Conservation (phyloP, 2,888 invertebrate species). For the Cryptosula pallasiana region DNA sequence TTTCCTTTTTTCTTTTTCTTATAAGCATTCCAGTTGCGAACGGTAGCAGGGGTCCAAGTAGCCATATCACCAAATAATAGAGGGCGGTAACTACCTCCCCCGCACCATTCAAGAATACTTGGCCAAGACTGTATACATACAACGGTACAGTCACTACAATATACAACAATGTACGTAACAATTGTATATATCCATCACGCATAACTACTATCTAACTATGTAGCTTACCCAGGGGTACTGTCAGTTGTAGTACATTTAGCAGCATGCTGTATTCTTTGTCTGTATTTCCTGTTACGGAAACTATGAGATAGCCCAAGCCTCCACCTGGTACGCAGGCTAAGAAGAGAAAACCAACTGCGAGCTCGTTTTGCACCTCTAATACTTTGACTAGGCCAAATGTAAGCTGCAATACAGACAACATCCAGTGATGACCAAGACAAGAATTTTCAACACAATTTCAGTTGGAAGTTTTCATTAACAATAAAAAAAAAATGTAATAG, state of each 20-base stretch:
- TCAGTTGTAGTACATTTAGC: conserved; percentile 33
- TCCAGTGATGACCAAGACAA: not conserved
- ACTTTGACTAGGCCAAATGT: conserved; percentile 25
- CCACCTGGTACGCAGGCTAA: conserved; percentile 50
- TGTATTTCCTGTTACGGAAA: conserved; percentile 39
- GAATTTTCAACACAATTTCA: no score
- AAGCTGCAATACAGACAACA: not conserved
- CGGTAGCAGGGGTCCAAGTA: conserved; percentile 41
- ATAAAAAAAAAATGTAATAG: no score
- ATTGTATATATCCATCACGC: not conserved
- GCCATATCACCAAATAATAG: conserved; percentile 33
- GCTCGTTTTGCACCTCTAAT: conserved; percentile 39
- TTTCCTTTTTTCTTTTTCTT: conserved; percentile 37
- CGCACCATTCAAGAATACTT: not conserved
- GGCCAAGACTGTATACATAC: not conserved
- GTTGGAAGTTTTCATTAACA: no score
- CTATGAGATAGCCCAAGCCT: conserved; percentile 48
- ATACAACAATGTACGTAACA: not conserved
- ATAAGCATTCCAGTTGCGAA: conserved; percentile 43
- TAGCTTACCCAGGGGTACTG: conserved; percentile 10
- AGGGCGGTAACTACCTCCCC: not conserved
- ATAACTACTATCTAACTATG: not conserved
- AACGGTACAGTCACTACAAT: not conserved
- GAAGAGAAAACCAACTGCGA: conserved; percentile 46
- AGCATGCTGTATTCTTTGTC: conserved; percentile 45